A percentile compares a stretch with the other conserved stretches of the same genome.
Conservation (phyloP, 2,888 invertebrate species). For the Tipula confusa region DNA sequence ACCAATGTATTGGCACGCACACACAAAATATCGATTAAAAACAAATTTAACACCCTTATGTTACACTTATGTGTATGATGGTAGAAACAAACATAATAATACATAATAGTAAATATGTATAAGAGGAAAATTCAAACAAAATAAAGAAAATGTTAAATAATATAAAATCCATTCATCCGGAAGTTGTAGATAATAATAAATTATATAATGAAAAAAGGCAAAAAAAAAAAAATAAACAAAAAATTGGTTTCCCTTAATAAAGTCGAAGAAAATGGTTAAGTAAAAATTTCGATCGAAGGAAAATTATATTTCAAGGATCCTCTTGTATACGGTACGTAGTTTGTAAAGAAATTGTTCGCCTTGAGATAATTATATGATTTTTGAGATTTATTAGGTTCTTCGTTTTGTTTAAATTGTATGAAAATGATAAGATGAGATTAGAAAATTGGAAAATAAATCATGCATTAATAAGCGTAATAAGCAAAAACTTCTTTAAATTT, state of each 20-base stretch:
- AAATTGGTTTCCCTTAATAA: not conserved
- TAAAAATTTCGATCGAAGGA: not conserved
- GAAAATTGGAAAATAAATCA: not conserved
- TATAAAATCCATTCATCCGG: not conserved
- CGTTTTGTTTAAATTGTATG: not conserved
- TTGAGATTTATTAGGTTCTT: not conserved
- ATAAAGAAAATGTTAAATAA: not conserved
- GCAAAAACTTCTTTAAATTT: not conserved
- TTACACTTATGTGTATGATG: not conserved
- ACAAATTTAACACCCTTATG: not conserved
- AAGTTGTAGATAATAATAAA: constrained; percentile 12
- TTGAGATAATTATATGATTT: not conserved
- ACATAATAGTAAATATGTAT: not conserved
- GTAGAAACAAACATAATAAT: not conserved
- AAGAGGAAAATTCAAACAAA: not conserved
- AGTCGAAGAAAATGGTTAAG: not conserved
- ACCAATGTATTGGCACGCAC: too few species aligned
- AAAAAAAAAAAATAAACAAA: too few species aligned
- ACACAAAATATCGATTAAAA: not conserved
- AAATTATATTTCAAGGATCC: not conserved
- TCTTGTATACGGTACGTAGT: not conserved
- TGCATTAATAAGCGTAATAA: not conserved
- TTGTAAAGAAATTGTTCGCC: not conserved
- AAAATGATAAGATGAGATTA: not conserved
- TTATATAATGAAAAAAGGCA: constrained; percentile 3